These are phyloP conservation scores for Sarcophaga variegata DNA, from an alignment of 2,888 invertebrate species.

Conservation along the genomic window DNA sequence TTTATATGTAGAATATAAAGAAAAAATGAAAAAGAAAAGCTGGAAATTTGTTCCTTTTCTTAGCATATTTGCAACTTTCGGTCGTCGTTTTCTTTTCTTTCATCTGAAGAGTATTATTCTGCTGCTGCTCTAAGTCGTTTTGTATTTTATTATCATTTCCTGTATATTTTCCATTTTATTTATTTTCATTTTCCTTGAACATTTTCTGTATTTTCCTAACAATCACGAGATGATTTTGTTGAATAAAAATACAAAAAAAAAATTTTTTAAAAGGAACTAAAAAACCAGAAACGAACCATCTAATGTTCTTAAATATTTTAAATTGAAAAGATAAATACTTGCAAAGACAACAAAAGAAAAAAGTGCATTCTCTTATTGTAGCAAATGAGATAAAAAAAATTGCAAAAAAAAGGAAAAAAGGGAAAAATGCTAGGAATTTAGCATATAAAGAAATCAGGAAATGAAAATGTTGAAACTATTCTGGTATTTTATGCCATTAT, in stretches of 20 bases:
- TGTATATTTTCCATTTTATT: slow-evolving; percentile 28
- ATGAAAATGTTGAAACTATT: slow-evolving; percentile 45
- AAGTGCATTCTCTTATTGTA: slow-evolving; percentile 13
- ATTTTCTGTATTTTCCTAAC: slow-evolving; percentile 32
- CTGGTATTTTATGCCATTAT: too few species aligned
- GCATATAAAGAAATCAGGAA: slow-evolving; percentile 58
- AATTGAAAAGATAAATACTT: slow-evolving; percentile 66
- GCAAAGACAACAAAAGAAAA: neutral
- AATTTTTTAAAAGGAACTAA: slow-evolving; percentile 19
- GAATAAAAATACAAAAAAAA: slow-evolving; percentile 22
- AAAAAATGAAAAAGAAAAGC: neutral
- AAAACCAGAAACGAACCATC: slow-evolving; percentile 22
- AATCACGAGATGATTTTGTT: slow-evolving; percentile 45
- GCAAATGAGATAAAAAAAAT: neutral
- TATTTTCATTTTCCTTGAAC: neutral
- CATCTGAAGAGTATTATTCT: slow-evolving; percentile 1
- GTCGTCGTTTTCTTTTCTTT: slow-evolving; percentile 20
- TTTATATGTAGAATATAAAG: slow-evolving; percentile 13
- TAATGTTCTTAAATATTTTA: slow-evolving; percentile 58
- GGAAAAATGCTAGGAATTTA: slow-evolving; percentile 39
- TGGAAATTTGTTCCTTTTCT: slow-evolving; percentile 25
- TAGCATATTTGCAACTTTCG: slow-evolving; percentile 13
- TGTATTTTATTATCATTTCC: slow-evolving; percentile 66
- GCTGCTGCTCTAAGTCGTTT: slow-evolving; percentile 51
- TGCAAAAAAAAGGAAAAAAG: neutral